Base-by-base conservation (phyloP, 2,113 vertebrate genomes). In the Ovis canadensis region DNA sequence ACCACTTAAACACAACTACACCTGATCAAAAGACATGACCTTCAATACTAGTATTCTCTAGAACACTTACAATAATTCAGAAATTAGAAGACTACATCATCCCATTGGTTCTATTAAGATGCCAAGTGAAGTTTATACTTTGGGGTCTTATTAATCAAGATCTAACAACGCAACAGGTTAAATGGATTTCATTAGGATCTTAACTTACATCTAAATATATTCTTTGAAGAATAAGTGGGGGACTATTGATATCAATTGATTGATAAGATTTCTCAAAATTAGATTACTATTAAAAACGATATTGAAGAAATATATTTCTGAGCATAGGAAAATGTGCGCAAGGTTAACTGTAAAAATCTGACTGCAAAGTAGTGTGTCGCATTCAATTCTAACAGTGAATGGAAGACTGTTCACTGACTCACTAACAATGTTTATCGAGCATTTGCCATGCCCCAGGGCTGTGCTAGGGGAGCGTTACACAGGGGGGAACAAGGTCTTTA, bases 191-290 rank as follows among this genome's bases (percentile, higher is more conserved):
- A 93, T 91, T 83, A 94, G 89, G 33, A 23, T 21, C 83, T 91
- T 95, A 60, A 71, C 36, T 52, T 90, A 96, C 48, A 84, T 71
- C 88, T 45, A 83, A 91, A 89, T 71, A 81, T 55, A 54, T 60
- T 59, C 33, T 88, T 86, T 43, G 36, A 60, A 82, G 59, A 95
- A 64, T 14, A 36, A 74, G 95, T 50, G 40, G 54, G 21, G 40
- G 50, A 67, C 80, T 25, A 45, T 23, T n/a, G 40, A 54, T 52
- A 88, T 57, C 64, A 90, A 78, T 80, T 94, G 60, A 55, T 52
- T 43, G 59, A 85, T 40, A 57, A 67, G 27, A 52, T 25, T 93
- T 96, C 93, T 71, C 78, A 83, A 93, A 95, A 94, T 92, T 55
- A 62, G 48, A 80, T 83, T 29, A 40, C 29, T 57, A 33, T 81